A percentile compares a stretch with the other conserved stretches of the same genome.
Conservation (phyloP, 2,797 vertebrate species). For the Ctenopoma multispine region DNA sequence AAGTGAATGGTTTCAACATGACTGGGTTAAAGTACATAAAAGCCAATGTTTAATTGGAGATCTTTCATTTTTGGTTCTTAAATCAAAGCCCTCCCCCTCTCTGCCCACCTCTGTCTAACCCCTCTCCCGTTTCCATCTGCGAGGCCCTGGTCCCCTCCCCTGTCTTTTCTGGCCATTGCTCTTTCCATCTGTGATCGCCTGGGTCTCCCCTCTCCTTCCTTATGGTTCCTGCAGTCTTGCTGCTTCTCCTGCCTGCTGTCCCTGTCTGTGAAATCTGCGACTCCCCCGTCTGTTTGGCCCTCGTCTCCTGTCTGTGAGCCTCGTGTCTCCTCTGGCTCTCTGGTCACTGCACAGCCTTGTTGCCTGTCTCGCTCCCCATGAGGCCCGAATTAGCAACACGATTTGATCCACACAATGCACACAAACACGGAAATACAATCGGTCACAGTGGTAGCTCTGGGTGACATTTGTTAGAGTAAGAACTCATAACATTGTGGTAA, state of each 20-base stretch:
- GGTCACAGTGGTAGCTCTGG: neutral
- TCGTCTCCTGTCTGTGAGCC: conserved; percentile 45
- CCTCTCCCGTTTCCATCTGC: conserved; percentile 52
- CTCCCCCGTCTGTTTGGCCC: conserved; percentile 53
- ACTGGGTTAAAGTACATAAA: neutral
- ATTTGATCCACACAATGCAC: conserved; percentile 41
- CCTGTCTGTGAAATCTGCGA: conserved; percentile 64
- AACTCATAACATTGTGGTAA: too few relatives aligned
- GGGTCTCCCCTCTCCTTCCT: conserved; percentile 61
- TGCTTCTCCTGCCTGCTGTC: conserved; percentile 61
- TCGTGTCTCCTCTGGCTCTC: conserved; percentile 52
- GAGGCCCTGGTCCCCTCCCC: conserved; percentile 35
- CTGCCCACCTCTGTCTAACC: conserved; percentile 37
- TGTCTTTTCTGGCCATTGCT: conserved; percentile 59
- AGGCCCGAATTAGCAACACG: conserved; percentile 46
- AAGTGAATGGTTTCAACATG: neutral
- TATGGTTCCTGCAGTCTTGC: conserved; percentile 61
- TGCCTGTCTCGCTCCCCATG: conserved; percentile 44
- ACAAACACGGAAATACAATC: conserved; percentile 17
- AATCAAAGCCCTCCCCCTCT: conserved; percentile 15
- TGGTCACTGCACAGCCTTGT: conserved; percentile 50
- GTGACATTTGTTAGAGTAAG: too few relatives aligned
- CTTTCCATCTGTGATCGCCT: conserved; percentile 61
- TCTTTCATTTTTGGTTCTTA: conserved; percentile 17
- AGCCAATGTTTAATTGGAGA: neutral